Evolutionary conservation across 2,888 invertebrate genomes (phyloP).

Genomic region (Oasisia sp.): DNA sequence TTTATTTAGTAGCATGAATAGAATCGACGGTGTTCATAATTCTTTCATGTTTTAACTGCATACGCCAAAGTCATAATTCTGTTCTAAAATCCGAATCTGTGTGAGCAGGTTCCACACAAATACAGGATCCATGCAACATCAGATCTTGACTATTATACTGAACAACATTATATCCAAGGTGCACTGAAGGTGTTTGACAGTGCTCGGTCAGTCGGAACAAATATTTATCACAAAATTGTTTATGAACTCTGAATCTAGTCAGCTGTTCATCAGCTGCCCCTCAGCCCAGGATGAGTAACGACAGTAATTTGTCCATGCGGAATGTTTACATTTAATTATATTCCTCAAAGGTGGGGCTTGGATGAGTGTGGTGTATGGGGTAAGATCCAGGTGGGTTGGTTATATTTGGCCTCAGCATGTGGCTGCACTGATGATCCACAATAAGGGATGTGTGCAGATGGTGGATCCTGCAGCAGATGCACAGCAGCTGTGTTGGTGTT

Average conservation of each 20-base stretch:
- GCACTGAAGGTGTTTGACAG: not conserved
- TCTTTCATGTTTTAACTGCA: no score
- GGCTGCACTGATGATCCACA: constrained; percentile 12
- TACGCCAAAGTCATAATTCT: not conserved
- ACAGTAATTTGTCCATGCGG: not conserved
- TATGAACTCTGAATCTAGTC: not conserved
- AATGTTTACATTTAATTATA: not conserved
- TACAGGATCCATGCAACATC: not conserved
- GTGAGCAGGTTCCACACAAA: not conserved
- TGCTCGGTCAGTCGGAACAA: not conserved
- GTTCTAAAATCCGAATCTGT: not conserved
- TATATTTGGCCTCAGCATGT: not conserved
- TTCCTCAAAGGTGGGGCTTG: not conserved
- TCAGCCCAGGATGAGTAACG: not conserved
- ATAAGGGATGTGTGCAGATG: constrained; percentile 9
- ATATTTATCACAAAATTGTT: not conserved
- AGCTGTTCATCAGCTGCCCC: not conserved
- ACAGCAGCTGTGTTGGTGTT: constrained; percentile 17
- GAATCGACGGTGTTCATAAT: no score
- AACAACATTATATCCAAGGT: not conserved
- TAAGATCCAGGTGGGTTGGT: not conserved
- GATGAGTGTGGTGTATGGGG: not conserved
- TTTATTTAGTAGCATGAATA: no score
- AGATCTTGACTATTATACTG: not conserved
- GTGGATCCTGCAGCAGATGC: not conserved